These are phyloP conservation scores for Stichopus horrens DNA, from an alignment of 53 echinoderm and acorn worm species.

Conservation along the genomic window DNA sequence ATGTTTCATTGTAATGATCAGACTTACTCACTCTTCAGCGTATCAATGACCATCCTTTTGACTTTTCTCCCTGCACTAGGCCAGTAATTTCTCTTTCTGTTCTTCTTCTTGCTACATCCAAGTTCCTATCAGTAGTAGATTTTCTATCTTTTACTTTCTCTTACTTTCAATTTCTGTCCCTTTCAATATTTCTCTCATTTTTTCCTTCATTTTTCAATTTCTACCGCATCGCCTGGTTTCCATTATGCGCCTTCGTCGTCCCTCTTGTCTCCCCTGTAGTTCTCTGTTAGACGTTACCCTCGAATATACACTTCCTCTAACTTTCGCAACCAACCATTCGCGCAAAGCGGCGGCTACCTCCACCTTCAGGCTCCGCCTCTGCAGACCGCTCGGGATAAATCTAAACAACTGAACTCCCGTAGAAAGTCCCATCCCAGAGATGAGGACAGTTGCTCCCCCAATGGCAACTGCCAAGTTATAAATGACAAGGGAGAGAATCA, in stretches of 20 bases:
- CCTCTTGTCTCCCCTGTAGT: background rate
- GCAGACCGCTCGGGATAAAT: background rate
- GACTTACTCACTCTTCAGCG: no score
- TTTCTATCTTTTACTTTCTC: background rate
- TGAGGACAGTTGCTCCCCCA: background rate
- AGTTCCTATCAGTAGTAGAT: background rate
- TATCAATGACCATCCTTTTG: no score
- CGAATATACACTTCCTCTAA: constrained; percentile 16
- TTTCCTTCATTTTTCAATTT: background rate
- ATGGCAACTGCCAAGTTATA: background rate
- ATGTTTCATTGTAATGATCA: no score
- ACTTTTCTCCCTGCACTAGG: no score
- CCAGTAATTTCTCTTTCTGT: no score
- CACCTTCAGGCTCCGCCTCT: constrained; percentile 25
- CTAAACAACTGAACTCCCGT: background rate
- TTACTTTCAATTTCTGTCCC: background rate
- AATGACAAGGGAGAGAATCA: constrained; percentile 24
- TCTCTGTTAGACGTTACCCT: constrained; percentile 32
- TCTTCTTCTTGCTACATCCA: no score
- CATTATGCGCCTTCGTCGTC: no score
- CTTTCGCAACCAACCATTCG: constrained; percentile 18
- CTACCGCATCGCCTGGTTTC: no score
- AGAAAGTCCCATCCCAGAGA: background rate
- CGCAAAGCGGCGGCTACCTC: background rate
- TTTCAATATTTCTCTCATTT: background rate